Percentiles rank a stretch among this genome's conserved stretches.
Evolutionary conservation across 2,797 vertebrate species (phyloP).

Genomic region (Danio aesculapii): DNA sequence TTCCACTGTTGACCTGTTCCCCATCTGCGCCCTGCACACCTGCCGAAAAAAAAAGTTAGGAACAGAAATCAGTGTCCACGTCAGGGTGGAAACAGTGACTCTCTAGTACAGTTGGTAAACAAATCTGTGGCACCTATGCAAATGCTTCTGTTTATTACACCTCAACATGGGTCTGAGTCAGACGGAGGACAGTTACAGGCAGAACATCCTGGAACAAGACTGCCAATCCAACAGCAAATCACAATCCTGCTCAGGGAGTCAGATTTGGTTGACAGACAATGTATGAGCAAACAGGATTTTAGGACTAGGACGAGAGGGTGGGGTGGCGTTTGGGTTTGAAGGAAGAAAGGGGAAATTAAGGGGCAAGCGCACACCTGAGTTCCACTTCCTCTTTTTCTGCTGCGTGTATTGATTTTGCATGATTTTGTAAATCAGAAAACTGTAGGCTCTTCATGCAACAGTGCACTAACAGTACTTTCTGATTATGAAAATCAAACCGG

Average conservation of each 20-base stretch:
- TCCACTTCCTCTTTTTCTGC: conserved; percentile 51
- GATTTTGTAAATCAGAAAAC: conserved; percentile 36
- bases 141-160: conserved; percentile 72
- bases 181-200: conserved; percentile 70
- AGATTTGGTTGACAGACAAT: conserved; percentile 60
- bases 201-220: conserved; percentile 65
- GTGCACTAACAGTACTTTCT: conserved; percentile 3
- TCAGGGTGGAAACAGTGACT: conserved; percentile 53
- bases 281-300: conserved; percentile 74
- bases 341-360: conserved; percentile 60
- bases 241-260: conserved; percentile 72
- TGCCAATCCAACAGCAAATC: conserved; percentile 71
- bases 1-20: conserved; percentile 45
- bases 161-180: conserved; percentile 62
- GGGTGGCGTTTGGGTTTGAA: conserved; percentile 52
- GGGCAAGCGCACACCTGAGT: conserved; percentile 51
- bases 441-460: background rate
- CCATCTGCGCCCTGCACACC: background rate
- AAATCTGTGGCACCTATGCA: conserved; percentile 85
- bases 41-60: background rate
- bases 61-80: conserved; percentile 77
- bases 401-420: conserved; percentile 13
- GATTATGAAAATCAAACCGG: conserved; percentile 14
- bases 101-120: conserved; percentile 74
- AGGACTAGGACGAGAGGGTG: conserved; percentile 61